phyloP scores from a whole-genome alignment of 2,113 vertebrate genomes.

The Willisornis vidua region DNA sequence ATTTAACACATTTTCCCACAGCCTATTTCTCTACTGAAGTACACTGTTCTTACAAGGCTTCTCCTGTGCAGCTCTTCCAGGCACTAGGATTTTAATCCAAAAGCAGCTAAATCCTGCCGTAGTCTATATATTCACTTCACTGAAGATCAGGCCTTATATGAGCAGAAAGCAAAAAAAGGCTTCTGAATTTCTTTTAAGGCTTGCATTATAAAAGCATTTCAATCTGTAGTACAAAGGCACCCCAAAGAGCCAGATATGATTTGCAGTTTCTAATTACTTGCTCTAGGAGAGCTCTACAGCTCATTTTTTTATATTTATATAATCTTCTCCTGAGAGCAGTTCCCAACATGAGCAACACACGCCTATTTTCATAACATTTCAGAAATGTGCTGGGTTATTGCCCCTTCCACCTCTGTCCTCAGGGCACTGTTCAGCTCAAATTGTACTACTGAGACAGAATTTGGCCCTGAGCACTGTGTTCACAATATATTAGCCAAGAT shows the following conservation, averaged over 20 bases:
- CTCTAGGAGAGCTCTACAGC: neutral
- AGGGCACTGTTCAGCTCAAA: neutral
- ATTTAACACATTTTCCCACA: neutral
- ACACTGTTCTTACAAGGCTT: neutral
- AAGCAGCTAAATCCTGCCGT: neutral
- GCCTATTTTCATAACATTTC: slow-evolving; percentile 10
- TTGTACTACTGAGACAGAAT: slow-evolving; percentile 5
- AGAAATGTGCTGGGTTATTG: slow-evolving; percentile 14
- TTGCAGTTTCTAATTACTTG: slow-evolving; percentile 54
- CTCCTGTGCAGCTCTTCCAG: neutral
- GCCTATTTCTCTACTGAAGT: neutral
- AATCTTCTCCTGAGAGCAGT: slow-evolving; percentile 12
- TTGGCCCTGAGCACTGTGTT: neutral
- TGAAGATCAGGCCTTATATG: neutral
- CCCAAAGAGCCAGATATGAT: slow-evolving; percentile 5
- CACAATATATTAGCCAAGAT: slow-evolving; percentile 24
- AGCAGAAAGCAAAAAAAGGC: neutral
- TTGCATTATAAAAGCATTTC: neutral
- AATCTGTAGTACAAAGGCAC: neutral
- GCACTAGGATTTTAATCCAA: neutral
- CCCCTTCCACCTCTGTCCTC: slow-evolving; percentile 18
- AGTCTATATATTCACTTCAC: neutral
- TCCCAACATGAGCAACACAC: slow-evolving; percentile 2
- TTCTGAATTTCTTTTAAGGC: neutral
- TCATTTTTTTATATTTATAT: neutral